phyloP scores from a whole-genome alignment of 2,113 vertebrate genomes.

The Egretta garzetta region DNA sequence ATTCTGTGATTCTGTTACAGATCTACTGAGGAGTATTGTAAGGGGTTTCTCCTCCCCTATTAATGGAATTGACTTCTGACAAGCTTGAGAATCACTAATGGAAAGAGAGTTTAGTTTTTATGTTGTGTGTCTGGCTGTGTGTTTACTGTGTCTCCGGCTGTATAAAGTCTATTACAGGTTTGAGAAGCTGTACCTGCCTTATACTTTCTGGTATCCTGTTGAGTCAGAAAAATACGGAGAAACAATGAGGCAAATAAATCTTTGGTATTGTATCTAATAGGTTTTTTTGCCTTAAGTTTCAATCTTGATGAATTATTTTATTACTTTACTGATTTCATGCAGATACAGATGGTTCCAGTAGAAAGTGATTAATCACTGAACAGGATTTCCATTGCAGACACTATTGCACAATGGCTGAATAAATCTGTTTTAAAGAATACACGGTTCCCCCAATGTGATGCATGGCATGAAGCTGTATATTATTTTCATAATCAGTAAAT shows the following conservation, averaged over 20 bases:
- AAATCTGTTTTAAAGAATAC: background rate
- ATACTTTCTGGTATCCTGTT: background rate
- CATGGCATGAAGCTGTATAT: background rate
- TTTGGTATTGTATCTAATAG: background rate
- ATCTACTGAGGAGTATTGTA: background rate
- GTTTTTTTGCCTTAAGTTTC: background rate
- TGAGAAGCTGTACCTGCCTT: background rate
- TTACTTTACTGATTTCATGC: background rate
- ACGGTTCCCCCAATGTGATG: rapidly evolving
- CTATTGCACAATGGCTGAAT: background rate
- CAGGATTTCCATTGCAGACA: background rate
- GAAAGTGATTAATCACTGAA: background rate
- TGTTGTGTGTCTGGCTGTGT: background rate
- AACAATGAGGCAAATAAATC: background rate
- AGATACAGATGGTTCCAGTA: background rate
- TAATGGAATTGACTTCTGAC: background rate
- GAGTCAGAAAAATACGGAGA: background rate
- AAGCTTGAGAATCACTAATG: background rate
- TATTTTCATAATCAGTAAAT: background rate
- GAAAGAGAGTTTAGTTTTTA: background rate
- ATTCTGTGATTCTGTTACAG: background rate
- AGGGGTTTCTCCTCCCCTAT: background rate
- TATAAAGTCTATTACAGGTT: background rate
- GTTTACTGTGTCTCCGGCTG: background rate
- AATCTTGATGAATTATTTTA: background rate